phyloP scores from a whole-genome alignment of 1,140 invertebrate genomes.

The Trachelipus rathkii region DNA sequence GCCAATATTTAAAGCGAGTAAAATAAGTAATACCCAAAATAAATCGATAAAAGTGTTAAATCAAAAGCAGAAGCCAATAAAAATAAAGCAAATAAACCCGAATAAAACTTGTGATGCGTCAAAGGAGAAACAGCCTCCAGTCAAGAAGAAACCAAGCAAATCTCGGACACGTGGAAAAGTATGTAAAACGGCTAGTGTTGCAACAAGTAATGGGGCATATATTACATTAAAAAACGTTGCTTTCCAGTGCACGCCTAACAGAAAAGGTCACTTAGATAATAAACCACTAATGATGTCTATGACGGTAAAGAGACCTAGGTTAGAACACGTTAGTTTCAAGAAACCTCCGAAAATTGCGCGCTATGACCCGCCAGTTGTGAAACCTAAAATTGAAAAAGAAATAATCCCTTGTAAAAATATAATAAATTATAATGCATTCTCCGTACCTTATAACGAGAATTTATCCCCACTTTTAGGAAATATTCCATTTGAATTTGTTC shows the following conservation, averaged over 20 bases:
- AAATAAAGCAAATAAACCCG: slow-evolving; percentile 21
- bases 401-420: neutral
- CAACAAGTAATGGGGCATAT: slow-evolving; percentile 42
- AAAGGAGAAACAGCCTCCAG: slow-evolving; percentile 13
- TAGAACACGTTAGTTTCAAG: slow-evolving; percentile 30
- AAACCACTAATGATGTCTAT: slow-evolving; percentile 44
- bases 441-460: slow-evolving; percentile 24
- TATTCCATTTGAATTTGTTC: slow-evolving; percentile 32
- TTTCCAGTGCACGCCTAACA: slow-evolving; percentile 39
- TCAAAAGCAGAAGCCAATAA: slow-evolving; percentile 23
- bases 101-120: slow-evolving; percentile 1
- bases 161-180: slow-evolving; percentile 38
- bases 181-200: slow-evolving; percentile 43
- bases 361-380: slow-evolving; percentile 30
- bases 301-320: slow-evolving; percentile 41
- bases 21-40: slow-evolving; percentile 24
- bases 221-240: slow-evolving; percentile 44
- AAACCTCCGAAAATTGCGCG: slow-evolving; percentile 35
- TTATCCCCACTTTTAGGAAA: slow-evolving; percentile 30
- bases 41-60: slow-evolving; percentile 19
- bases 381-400: slow-evolving; percentile 14
- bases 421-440: neutral
- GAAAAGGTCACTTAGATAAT: slow-evolving; percentile 32
- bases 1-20: neutral
- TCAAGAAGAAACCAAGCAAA: slow-evolving; percentile 36